Evolutionary conservation across 35 echinoderm and acorn worm genomes (phyloP).

Genomic region (Heliocidaris tuberculata): DNA sequence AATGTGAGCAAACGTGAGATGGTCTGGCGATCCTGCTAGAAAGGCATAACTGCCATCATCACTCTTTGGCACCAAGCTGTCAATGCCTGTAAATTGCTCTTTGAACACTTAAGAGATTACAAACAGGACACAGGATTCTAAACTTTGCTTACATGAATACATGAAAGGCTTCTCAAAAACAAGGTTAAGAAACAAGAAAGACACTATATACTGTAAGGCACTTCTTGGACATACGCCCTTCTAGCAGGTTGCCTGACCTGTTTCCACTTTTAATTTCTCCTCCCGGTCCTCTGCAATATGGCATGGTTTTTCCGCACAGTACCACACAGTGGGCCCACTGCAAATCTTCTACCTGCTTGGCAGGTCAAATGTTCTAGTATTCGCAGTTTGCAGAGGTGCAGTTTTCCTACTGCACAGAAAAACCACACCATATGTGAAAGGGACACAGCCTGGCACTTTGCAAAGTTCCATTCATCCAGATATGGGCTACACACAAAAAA

Average conservation of each 20-base stretch:
- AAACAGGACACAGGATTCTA: neutral
- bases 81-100: neutral
- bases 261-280: neutral
- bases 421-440: conserved; percentile 4
- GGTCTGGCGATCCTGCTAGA: neutral
- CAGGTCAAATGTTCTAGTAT: neutral
- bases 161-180: neutral
- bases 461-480: neutral
- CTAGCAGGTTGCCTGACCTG: neutral
- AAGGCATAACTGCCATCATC: neutral
- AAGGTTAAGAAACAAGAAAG: neutral
- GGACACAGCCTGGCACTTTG: neutral
- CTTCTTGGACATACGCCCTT: neutral
- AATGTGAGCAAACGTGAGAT: neutral
- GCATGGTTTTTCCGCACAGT: conserved; percentile 6
- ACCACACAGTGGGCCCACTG: neutral
- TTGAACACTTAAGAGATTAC: neutral
- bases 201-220: neutral
- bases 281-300: neutral
- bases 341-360: neutral
- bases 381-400: neutral
- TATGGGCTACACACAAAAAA: neutral
- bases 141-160: neutral
- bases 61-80: neutral
- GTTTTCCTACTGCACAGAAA: neutral